Percentiles rank a stretch among this genome's conserved stretches.
phyloP scores from a whole-genome alignment of 2,888 invertebrate species.

The Heliconius sara region DNA sequence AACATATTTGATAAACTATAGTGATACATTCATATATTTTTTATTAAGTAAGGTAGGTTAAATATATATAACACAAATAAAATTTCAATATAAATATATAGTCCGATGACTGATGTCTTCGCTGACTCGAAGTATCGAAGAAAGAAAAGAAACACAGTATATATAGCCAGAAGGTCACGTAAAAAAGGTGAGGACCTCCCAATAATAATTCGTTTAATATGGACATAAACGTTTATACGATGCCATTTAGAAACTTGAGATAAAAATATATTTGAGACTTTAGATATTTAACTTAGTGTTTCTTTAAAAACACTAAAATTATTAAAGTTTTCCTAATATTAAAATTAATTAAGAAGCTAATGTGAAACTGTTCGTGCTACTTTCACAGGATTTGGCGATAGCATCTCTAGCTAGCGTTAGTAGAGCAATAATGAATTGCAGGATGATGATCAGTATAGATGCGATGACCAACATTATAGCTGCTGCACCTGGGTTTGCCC shows the following conservation, averaged over 20 bases:
- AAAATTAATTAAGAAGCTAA: conserved; percentile 17
- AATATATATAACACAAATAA: too few relatives aligned
- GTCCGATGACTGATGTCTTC: too few relatives aligned
- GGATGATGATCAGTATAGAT: conserved; percentile 82
- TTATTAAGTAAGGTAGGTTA: too few relatives aligned
- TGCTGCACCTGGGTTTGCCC: conserved; percentile 86
- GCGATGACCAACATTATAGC: conserved; percentile 84
- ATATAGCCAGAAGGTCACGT: too few relatives aligned
- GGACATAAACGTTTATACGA: too few relatives aligned
- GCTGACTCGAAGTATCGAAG: too few relatives aligned
- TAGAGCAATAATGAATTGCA: conserved; percentile 85
- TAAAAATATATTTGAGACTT: not conserved
- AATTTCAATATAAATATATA: too few relatives aligned
- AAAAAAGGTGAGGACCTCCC: too few relatives aligned
- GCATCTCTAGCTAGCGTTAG: conserved; percentile 78
- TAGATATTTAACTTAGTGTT: conserved; percentile 5
- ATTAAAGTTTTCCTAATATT: not conserved
- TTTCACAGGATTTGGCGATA: conserved; percentile 55
- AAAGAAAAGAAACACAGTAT: too few relatives aligned
- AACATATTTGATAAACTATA: too few relatives aligned
- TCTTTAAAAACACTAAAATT: conserved; percentile 9
- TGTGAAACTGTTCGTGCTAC: conserved; percentile 50
- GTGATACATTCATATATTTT: too few relatives aligned
- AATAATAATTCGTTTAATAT: too few relatives aligned
- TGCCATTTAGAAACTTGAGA: not conserved